These are phyloP conservation scores for Wiebesia pumilae DNA, from an alignment of 1,140 invertebrate species.

Conservation along the genomic window DNA sequence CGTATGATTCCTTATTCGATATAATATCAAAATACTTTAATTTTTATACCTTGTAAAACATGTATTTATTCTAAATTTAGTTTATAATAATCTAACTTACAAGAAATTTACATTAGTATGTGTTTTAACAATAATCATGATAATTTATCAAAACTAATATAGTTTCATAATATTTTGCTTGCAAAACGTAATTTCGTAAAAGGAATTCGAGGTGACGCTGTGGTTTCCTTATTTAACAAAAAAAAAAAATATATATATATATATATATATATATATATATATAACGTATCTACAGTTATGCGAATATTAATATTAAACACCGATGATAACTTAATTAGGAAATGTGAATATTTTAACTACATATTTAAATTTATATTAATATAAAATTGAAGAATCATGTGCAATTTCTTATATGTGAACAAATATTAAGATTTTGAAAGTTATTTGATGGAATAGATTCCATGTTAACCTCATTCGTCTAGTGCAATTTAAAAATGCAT, in stretches of 20 bases:
- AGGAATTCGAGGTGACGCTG: no score
- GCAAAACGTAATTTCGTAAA: no score
- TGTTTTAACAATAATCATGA: neutral
- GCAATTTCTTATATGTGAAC: neutral
- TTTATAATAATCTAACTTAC: neutral
- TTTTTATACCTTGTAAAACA: neutral
- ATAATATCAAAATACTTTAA: neutral
- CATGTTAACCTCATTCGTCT: neutral
- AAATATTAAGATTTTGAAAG: conserved; percentile 1
- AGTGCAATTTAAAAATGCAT: neutral
- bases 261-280: no score
- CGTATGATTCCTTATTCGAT: neutral
- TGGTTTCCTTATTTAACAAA: no score
- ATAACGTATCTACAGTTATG: neutral
- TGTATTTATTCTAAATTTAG: conserved; percentile 2
- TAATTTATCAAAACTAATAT: neutral
- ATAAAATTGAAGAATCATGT: neutral
- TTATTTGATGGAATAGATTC: neutral
- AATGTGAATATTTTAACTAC: neutral
- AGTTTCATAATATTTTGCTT: neutral
- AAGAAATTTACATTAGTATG: neutral
- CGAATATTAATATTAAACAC: neutral
- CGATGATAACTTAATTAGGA: neutral
- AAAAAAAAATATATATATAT: no score
- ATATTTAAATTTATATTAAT: no score